Base-by-base conservation (phyloP, 2,888 invertebrate genomes). In the Agyllia agylla region DNA sequence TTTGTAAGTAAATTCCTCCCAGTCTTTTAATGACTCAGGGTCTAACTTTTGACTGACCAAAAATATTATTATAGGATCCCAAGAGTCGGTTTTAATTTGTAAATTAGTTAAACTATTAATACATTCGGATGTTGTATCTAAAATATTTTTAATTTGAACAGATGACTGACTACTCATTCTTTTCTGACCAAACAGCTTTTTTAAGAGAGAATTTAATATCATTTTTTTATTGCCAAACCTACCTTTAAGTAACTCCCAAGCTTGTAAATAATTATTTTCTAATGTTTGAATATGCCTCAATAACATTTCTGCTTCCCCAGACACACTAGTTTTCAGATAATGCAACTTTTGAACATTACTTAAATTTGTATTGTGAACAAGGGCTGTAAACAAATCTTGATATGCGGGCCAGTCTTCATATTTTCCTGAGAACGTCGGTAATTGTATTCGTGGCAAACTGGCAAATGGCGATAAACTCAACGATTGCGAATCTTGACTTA, bases 331-430 rank as follows among this genome's bases (percentile, higher is more conserved):
- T 79, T 92, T 92, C 57, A 92, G 86, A 78, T 94, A 92, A 27
- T 92, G 91, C 38, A 90, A 73, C 70, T 92, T 93, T 78, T 93
- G 89, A 13, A 94, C 91, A 6, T 87, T 87, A 24, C 27, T 79
- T n/a, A 93, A 30, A 27, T 83, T 49, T 49, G 88, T 88, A n/a
- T 85, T 84, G 73, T 93, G 89, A 4, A 91, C 86, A 24, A 93
- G 80, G 33, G 91, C 64, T n/a, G 64, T 24, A 84, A 89, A 94
- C 42, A 94, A 83, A 27, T 93, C 92, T 3, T 91, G 77, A 85
- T 87, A 92, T 1, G 87, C 80, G 15, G 86, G 70, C 88, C 87
- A 92, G 3, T 90, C 84, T 15, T 87, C 86, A 38, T 89, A 91
- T 1, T 75, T 86, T 1, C 92, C 89, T 11, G 75, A 42, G 42